phyloP scores from a whole-genome alignment of 2,113 vertebrate species.

The Emberiza fucata region DNA sequence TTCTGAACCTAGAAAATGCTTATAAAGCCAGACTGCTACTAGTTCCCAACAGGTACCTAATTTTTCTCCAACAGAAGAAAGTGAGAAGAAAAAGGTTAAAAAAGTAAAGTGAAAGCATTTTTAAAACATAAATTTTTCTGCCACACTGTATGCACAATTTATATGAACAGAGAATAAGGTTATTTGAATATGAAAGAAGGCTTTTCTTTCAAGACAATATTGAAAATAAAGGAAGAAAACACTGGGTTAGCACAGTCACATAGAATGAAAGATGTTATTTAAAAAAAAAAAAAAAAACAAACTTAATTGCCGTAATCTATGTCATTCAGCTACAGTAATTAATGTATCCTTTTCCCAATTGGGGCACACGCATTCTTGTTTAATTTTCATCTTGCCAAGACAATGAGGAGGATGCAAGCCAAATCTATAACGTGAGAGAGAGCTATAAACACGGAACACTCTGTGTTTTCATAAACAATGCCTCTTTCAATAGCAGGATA shows the following conservation, averaged over 20 bases:
- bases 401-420: conserved; percentile 30
- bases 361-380: background rate
- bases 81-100: background rate
- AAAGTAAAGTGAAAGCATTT: background rate
- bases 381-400: conserved; percentile 34
- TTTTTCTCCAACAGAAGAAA: background rate
- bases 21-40: background rate
- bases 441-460: background rate
- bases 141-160: background rate
- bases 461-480: conserved; percentile 25
- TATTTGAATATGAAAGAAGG: background rate
- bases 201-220: background rate
- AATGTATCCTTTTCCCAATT: background rate
- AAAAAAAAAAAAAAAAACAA: background rate
- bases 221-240: background rate
- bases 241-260: background rate
- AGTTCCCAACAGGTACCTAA: background rate
- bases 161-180: background rate
- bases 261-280: background rate
- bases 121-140: background rate
- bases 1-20: background rate
- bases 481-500: conserved; percentile 22
- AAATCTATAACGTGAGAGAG: conserved; percentile 49
- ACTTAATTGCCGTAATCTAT: conserved; percentile 33
- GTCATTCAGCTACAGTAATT: conserved; percentile 10